phyloP scores from a whole-genome alignment of 1,140 invertebrate species.

The Rhopalosiphum maidis region DNA sequence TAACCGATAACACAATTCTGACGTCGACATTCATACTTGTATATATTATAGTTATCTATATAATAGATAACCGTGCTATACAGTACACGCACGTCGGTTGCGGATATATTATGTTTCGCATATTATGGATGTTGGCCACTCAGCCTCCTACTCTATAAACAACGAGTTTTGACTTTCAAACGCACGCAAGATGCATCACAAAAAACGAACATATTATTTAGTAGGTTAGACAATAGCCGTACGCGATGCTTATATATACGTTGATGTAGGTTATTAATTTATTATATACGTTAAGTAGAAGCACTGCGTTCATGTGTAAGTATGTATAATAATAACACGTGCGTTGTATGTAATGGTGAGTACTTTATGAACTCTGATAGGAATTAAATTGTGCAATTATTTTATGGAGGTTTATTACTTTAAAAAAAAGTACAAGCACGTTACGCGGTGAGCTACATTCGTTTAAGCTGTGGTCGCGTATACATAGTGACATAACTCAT shows the following conservation, averaged over 20 bases:
- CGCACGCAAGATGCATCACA: neutral
- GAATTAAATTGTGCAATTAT: conserved; percentile 4
- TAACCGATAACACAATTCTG: neutral
- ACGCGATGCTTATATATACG: neutral
- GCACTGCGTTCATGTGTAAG: neutral
- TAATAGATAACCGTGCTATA: neutral
- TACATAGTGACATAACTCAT: neutral
- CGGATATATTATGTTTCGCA: neutral
- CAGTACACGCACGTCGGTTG: neutral
- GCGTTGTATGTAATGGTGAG: neutral
- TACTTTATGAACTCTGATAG: neutral
- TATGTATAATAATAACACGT: neutral
- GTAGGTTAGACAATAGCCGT: conserved; percentile 23
- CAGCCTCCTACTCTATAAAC: neutral
- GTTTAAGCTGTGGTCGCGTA: neutral
- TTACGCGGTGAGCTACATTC: neutral
- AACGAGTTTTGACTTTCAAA: conserved; percentile 22
- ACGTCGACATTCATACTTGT: neutral
- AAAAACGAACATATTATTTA: conserved; percentile 19
- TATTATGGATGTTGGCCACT: neutral
- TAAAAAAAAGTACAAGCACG: neutral
- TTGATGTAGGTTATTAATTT: neutral
- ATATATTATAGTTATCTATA: neutral
- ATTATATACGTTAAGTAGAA: neutral
- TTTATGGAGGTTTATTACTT: neutral